Conservation (phyloP, 2,797 vertebrate genomes). For the Sternotherus odoratus region DNA sequence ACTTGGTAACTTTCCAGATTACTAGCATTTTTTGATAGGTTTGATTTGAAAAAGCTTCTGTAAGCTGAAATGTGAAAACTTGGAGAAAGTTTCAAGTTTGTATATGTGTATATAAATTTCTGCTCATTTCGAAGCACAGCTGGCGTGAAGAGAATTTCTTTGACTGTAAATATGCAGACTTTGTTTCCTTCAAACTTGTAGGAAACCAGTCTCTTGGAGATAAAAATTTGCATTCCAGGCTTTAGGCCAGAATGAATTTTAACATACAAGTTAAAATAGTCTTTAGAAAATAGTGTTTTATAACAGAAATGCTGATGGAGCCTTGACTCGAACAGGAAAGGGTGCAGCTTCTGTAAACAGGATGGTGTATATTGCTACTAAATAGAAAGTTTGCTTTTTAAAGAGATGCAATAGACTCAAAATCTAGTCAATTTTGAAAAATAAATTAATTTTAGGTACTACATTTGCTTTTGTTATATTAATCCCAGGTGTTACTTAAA, state of each 20-base stretch:
- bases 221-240: slow-evolving; percentile 80
- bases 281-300: slow-evolving; percentile 74
- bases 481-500: not conserved
- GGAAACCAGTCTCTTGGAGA: slow-evolving; percentile 68
- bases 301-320: slow-evolving; percentile 61
- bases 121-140: slow-evolving; percentile 20
- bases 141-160: slow-evolving; percentile 40
- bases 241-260: slow-evolving; percentile 75
- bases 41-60: not conserved
- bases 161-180: slow-evolving; percentile 30
- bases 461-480: not conserved
- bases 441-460: slow-evolving; percentile 45
- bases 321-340: slow-evolving; percentile 57
- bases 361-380: not conserved
- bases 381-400: slow-evolving; percentile 22
- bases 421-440: not conserved
- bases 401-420: not conserved
- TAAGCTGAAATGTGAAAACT: not conserved
- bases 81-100: slow-evolving; percentile 16
- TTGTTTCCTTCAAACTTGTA: slow-evolving; percentile 44
- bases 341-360: slow-evolving; percentile 54
- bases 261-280: slow-evolving; percentile 72
- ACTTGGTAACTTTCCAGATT: not conserved
- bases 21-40: not conserved
- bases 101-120: not conserved